A percentile compares a stretch with the other conserved stretches of the same genome.
Evolutionary conservation across 2,113 vertebrate genomes (phyloP).

Genomic region (Gobio gobio): DNA sequence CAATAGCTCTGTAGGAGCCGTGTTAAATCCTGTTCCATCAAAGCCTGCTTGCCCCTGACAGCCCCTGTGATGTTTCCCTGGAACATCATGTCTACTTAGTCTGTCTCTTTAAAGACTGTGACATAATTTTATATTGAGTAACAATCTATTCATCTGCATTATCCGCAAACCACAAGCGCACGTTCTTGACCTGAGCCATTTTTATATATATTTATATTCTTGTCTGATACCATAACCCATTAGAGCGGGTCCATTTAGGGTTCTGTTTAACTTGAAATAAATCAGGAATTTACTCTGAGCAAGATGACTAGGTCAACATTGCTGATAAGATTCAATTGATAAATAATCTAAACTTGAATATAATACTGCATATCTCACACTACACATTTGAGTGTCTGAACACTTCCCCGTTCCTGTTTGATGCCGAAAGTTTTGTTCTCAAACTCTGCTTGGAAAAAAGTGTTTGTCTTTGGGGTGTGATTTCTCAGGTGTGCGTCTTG

Average conservation of each 20-base stretch:
- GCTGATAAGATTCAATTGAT: neutral
- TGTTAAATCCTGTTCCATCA: slow-evolving; percentile 65
- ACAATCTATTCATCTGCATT: slow-evolving; percentile 63
- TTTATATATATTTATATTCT: slow-evolving; percentile 58
- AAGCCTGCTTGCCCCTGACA: slow-evolving; percentile 63
- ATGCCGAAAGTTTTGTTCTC: no score
- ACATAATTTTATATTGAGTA: slow-evolving; percentile 74
- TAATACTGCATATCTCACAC: neutral
- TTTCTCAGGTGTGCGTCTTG: neutral
- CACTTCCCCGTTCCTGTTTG: no score
- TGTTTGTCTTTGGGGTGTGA: neutral
- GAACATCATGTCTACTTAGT: slow-evolving; percentile 68
- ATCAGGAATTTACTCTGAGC: slow-evolving; percentile 21
- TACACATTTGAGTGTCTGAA: neutral
- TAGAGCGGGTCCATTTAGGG: slow-evolving; percentile 46
- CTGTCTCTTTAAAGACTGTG: slow-evolving; percentile 67
- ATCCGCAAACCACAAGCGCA: slow-evolving; percentile 50
- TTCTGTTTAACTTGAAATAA: slow-evolving; percentile 53
- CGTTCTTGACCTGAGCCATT: slow-evolving; percentile 60
- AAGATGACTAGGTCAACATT: slow-evolving; percentile 65
- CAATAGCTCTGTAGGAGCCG: slow-evolving; percentile 72
- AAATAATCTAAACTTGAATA: neutral
- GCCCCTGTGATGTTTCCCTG: slow-evolving; percentile 65
- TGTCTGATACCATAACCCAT: slow-evolving; percentile 61
- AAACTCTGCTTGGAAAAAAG: no score